These are phyloP conservation scores for Serranus cabrilla DNA, from an alignment of 2,797 vertebrate species.

Conservation along the genomic window DNA sequence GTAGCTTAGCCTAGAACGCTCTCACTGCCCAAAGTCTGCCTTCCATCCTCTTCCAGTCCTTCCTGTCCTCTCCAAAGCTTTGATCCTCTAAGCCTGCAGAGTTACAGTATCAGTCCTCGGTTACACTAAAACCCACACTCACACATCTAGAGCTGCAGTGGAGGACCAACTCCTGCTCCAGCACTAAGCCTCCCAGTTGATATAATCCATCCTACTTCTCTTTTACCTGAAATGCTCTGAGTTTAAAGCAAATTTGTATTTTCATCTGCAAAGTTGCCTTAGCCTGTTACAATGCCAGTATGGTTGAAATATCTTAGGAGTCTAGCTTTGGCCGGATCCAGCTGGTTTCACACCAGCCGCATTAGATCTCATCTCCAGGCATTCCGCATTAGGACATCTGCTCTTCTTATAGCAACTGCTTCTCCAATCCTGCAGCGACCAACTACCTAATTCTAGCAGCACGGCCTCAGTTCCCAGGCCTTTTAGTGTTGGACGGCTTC, in stretches of 20 bases:
- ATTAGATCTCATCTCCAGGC: slow-evolving; percentile 23
- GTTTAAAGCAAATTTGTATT: slow-evolving; percentile 41
- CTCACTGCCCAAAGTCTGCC: slow-evolving; percentile 71
- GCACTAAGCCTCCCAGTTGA: slow-evolving; percentile 63
- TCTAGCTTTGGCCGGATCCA: slow-evolving; percentile 64
- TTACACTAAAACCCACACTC: slow-evolving; percentile 76
- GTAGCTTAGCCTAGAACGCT: slow-evolving; percentile 68
- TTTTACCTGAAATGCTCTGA: slow-evolving; percentile 54
- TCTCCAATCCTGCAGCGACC: slow-evolving; percentile 26
- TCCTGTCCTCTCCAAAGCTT: slow-evolving; percentile 74
- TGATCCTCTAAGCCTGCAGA: slow-evolving; percentile 80
- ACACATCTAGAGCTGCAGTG: slow-evolving; percentile 56
- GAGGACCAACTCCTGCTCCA: slow-evolving; percentile 62
- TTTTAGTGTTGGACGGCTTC: slow-evolving; percentile 34
- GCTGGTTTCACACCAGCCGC: slow-evolving; percentile 17
- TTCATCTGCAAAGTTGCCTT: slow-evolving; percentile 10
- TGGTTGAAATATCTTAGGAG: slow-evolving; percentile 18
- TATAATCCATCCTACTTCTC: slow-evolving; percentile 70
- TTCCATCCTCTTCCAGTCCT: slow-evolving; percentile 71
- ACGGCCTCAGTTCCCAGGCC: slow-evolving; percentile 27
- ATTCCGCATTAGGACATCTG: slow-evolving; percentile 36
- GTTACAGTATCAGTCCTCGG: slow-evolving; percentile 76
- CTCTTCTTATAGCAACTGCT: slow-evolving; percentile 25
- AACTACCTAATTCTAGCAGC: slow-evolving; percentile 1
- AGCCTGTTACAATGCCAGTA: neutral